phyloP scores from a whole-genome alignment of 2,888 invertebrate genomes.

The Andrena chrysosceles region DNA sequence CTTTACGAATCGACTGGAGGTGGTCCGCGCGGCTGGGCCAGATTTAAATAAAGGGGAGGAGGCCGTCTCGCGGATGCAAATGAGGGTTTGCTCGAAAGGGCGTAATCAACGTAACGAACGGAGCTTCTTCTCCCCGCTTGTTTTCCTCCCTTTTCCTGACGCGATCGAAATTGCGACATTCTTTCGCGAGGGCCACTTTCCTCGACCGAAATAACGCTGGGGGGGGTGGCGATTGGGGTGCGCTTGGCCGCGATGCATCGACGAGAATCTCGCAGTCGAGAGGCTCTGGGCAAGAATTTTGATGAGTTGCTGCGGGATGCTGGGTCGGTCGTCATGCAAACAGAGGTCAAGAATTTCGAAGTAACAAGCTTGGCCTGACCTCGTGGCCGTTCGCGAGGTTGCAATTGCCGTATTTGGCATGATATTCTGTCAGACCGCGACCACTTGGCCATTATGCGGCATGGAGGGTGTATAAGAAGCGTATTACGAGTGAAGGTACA shows the following conservation, averaged over 20 bases:
- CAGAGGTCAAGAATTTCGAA: conserved; percentile 32
- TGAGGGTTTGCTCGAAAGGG: conserved; percentile 53
- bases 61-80: conserved; percentile 55
- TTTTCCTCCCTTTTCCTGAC: conserved; percentile 15
- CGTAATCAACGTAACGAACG: conserved; percentile 55
- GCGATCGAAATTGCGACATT: conserved; percentile 56
- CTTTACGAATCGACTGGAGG: conserved; percentile 48
- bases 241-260: conserved; percentile 9
- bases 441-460: not conserved
- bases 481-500: not conserved
- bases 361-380: conserved; percentile 21
- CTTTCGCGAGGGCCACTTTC: conserved; percentile 23
- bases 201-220: conserved; percentile 13
- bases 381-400: conserved; percentile 10
- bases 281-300: conserved; percentile 41
- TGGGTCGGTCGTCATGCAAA: not conserved
- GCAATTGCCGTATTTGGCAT: conserved; percentile 16
- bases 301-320: conserved; percentile 35
- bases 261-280: conserved; percentile 34
- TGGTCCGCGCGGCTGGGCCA: conserved; percentile 25
- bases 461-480: not conserved
- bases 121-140: conserved; percentile 25
- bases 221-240: not conserved
- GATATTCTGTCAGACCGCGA: not conserved
- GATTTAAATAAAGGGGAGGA: conserved; percentile 56